These are phyloP conservation scores for Osmerus eperlanus DNA, from an alignment of 2,113 vertebrate species.

Conservation along the genomic window DNA sequence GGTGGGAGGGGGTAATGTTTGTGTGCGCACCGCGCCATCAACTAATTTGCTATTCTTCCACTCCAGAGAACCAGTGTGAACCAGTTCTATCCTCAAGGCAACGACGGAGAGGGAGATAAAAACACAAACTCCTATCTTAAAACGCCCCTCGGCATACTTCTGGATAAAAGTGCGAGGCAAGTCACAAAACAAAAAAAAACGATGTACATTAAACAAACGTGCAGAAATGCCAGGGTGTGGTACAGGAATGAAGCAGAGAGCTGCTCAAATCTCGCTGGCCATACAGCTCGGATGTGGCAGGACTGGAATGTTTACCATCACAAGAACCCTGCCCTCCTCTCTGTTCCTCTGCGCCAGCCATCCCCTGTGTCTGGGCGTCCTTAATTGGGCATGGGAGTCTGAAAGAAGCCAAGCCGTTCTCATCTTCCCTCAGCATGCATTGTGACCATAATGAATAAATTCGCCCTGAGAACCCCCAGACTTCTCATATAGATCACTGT, in stretches of 20 bases:
- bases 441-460: constrained; percentile 33
- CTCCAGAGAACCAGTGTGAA: not conserved
- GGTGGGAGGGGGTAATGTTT: not conserved
- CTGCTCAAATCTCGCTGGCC: not conserved
- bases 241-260: too few relatives aligned
- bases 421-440: constrained; percentile 24
- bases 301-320: constrained; percentile 2
- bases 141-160: not conserved
- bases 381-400: constrained; percentile 25
- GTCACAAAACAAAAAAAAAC: not conserved
- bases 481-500: constrained; percentile 48
- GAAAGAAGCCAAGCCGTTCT: constrained; percentile 26
- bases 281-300: not conserved
- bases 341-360: not conserved
- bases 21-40: constrained; percentile 22
- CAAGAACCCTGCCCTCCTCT: not conserved
- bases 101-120: not conserved
- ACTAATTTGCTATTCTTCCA: constrained; percentile 23
- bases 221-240: not conserved
- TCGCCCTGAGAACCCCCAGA: constrained; percentile 31
- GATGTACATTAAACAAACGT: not conserved
- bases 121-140: constrained; percentile 23
- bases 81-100: not conserved
- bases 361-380: not conserved
- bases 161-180: not conserved